Evolutionary conservation across 2,888 invertebrate genomes (phyloP).

Genomic region (Hyposoter didymator): DNA sequence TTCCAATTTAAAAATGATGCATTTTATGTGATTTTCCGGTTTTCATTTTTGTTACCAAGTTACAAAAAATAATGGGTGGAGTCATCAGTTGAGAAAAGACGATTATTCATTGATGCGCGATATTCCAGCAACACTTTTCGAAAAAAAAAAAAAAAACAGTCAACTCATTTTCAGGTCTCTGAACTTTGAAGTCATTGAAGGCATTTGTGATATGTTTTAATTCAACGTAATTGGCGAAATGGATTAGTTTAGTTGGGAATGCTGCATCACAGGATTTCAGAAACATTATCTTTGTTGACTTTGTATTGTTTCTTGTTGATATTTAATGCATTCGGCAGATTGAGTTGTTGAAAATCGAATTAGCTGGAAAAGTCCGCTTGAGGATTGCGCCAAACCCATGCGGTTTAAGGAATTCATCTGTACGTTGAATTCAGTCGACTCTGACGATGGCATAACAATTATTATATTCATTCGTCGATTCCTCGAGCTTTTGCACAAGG

Average conservation of each 20-base stretch:
- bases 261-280: neutral
- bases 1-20: neutral
- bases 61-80: too few species aligned
- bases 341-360: too few species aligned
- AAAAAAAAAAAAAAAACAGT: neutral
- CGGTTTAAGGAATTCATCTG: neutral
- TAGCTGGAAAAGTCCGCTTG: too few species aligned
- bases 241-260: neutral
- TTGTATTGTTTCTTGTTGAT: neutral
- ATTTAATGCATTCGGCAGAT: neutral
- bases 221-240: neutral
- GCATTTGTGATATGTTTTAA: neutral
- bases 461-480: neutral
- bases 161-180: too few species aligned
- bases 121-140: neutral
- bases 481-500: neutral
- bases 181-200: neutral
- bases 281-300: neutral
- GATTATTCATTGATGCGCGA: neutral
- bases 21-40: neutral
- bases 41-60: neutral
- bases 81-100: neutral
- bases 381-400: neutral
- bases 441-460: neutral
- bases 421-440: neutral